A percentile compares a stretch with the other conserved stretches of the same genome.
These are phyloP conservation scores for Lampris megalopsis DNA, from an alignment of 2,113 vertebrate genomes.

Conservation along the genomic window DNA sequence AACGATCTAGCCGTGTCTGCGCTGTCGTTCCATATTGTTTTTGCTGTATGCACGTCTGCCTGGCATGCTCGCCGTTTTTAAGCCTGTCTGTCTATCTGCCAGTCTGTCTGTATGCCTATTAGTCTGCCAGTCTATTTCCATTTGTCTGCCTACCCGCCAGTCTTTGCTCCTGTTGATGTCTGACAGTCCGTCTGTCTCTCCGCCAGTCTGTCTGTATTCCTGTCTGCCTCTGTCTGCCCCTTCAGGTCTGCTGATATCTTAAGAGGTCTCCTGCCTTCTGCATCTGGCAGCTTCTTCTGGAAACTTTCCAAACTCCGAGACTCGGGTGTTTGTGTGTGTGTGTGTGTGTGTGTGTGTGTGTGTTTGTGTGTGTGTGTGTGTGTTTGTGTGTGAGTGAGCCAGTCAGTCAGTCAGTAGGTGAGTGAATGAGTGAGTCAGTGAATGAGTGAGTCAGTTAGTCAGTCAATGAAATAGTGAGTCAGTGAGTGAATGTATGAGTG, in stretches of 20 bases:
- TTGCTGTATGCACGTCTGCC: background rate
- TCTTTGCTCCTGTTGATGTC: background rate
- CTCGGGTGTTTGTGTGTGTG: background rate
- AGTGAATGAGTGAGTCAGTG: background rate
- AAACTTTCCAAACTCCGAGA: too few species aligned
- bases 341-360: background rate
- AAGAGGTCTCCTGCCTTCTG: background rate
- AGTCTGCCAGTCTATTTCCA: background rate
- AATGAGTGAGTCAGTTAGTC: background rate
- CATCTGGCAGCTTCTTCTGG: too few species aligned
- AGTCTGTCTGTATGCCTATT: background rate
- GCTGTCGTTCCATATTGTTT: background rate
- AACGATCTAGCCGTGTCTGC: background rate
- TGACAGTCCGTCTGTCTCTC: background rate
- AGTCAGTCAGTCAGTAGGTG: background rate
- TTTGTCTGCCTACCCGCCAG: background rate
- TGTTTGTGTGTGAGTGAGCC: background rate
- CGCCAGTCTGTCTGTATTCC: background rate
- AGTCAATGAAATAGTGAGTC: background rate
- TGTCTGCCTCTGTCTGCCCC: background rate
- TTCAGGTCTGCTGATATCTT: background rate
- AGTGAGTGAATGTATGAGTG: background rate
- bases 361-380: background rate
- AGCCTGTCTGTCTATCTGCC: background rate
- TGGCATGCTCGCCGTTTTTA: background rate